Evolutionary conservation across 2,888 invertebrate genomes (phyloP).

Genomic region (Parthenolecanium corni): DNA sequence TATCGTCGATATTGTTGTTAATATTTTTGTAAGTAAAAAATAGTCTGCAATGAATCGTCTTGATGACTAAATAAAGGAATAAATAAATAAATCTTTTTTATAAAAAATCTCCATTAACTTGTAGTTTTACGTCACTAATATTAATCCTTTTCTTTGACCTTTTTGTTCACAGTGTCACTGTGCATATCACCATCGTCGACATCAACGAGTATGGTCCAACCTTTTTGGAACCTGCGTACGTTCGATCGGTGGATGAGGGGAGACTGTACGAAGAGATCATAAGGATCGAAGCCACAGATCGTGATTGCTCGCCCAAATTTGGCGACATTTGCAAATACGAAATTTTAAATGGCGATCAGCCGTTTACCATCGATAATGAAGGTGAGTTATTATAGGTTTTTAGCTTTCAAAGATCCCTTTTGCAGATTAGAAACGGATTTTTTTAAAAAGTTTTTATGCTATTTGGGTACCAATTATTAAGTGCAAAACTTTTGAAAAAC

Average conservation of each 20-base stretch:
- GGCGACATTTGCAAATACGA: slow-evolving; percentile 97
- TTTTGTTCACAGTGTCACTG: slow-evolving; percentile 59
- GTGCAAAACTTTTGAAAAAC: too few relatives aligned
- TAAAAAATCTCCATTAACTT: too few relatives aligned
- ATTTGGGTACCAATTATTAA: too few relatives aligned
- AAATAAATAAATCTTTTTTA: too few relatives aligned
- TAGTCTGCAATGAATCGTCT: too few relatives aligned
- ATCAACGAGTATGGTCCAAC: slow-evolving; percentile 92
- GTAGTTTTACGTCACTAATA: background rate
- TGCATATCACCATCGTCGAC: slow-evolving; percentile 88
- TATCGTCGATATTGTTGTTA: too few relatives aligned
- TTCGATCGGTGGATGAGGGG: slow-evolving; percentile 81
- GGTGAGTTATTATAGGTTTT: slow-evolving; percentile 46
- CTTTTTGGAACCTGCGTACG: slow-evolving; percentile 82
- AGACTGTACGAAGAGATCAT: slow-evolving; percentile 79
- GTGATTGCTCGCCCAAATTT: slow-evolving; percentile 88
- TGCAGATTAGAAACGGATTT: too few relatives aligned
- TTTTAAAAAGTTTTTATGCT: too few relatives aligned
- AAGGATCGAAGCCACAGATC: slow-evolving; percentile 80
- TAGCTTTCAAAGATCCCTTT: background rate
- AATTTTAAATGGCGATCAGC: slow-evolving; percentile 79
- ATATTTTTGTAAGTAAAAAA: too few relatives aligned
- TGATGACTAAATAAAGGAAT: too few relatives aligned
- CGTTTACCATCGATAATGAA: slow-evolving; percentile 82
- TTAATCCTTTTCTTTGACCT: background rate